Percentiles rank a stretch among this genome's conserved stretches.
Conservation (phyloP, 2,113 vertebrate genomes). For the Xiphophorus hellerii region DNA sequence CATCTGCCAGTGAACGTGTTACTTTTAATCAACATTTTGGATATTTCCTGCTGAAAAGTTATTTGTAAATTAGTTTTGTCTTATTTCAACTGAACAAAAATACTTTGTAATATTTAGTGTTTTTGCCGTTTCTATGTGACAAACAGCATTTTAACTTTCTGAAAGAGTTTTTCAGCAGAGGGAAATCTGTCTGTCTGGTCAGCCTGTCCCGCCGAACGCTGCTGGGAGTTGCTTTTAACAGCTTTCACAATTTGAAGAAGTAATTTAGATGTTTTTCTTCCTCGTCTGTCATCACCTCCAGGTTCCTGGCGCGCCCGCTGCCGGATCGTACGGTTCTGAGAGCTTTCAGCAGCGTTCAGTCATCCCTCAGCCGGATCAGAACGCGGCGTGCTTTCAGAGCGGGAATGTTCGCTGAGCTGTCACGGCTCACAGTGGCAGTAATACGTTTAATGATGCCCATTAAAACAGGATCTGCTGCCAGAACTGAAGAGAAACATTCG, state of each 20-base stretch:
- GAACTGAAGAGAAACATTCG: background rate
- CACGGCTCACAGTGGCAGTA: background rate
- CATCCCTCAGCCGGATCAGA: background rate
- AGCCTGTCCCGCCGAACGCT: background rate
- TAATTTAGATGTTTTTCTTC: background rate
- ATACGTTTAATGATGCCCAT: background rate
- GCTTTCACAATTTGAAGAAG: slow-evolving; percentile 6
- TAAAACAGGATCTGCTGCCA: too few species aligned
- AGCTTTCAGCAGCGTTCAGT: background rate
- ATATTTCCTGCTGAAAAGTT: too few species aligned
- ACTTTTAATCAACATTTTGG: too few species aligned
- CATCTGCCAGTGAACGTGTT: too few species aligned
- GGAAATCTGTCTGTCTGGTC: background rate
- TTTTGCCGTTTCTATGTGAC: too few species aligned
- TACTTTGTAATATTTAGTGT: too few species aligned
- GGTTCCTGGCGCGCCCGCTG: too few species aligned
- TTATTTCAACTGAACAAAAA: too few species aligned
- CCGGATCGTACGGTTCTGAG: background rate
- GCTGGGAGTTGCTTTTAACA: background rate
- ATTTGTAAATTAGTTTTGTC: too few species aligned
- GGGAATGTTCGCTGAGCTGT: background rate
- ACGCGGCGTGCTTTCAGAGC: background rate
- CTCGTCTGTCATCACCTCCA: slow-evolving; percentile 1
- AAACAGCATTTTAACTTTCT: too few species aligned
- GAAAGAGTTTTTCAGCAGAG: too few species aligned